phyloP scores from a whole-genome alignment of 92 coral and sea anemone genomes.

The Heteractis magnifica region DNA sequence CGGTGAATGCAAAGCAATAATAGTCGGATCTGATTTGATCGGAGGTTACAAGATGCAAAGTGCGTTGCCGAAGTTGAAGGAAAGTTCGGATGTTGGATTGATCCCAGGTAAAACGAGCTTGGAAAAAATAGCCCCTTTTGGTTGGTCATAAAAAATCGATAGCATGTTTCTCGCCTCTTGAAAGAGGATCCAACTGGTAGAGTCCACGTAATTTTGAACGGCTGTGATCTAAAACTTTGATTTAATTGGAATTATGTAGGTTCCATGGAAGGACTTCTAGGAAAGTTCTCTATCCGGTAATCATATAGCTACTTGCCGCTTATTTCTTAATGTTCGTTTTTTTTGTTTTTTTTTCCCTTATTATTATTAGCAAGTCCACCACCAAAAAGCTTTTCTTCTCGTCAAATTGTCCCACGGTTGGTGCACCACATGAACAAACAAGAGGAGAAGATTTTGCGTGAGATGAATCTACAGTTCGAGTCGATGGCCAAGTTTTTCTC shows the following conservation, averaged over 20 bases:
- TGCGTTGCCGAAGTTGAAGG: constrained; percentile 28
- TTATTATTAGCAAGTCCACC: constrained; percentile 27
- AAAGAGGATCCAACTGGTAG: too few species aligned
- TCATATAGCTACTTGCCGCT: neutral
- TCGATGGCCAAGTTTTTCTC: constrained; percentile 52
- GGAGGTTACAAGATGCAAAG: constrained; percentile 53
- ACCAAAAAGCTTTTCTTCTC: neutral
- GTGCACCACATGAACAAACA: constrained; percentile 42
- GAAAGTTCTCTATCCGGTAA: neutral
- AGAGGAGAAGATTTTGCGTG: constrained; percentile 50
- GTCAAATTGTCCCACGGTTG: constrained; percentile 34
- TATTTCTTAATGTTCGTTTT: neutral
- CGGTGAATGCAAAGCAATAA: constrained; percentile 41
- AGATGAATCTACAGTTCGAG: constrained; percentile 46
- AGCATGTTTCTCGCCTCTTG: too few species aligned
- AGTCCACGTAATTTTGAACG: too few species aligned
- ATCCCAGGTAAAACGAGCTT: constrained; percentile 35
- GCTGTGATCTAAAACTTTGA: too few species aligned
- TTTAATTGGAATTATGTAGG: too few species aligned
- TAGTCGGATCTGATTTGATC: constrained; percentile 30
- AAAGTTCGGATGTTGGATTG: constrained; percentile 7
- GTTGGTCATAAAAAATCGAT: too few species aligned
- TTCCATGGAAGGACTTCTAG: too few species aligned
- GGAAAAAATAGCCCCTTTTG: too few species aligned
- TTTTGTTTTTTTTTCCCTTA: neutral